Percentiles rank a stretch among this genome's conserved stretches.
These are phyloP conservation scores for Cerceris ruficornis DNA, from an alignment of 2,888 invertebrate genomes.

Conservation along the genomic window DNA sequence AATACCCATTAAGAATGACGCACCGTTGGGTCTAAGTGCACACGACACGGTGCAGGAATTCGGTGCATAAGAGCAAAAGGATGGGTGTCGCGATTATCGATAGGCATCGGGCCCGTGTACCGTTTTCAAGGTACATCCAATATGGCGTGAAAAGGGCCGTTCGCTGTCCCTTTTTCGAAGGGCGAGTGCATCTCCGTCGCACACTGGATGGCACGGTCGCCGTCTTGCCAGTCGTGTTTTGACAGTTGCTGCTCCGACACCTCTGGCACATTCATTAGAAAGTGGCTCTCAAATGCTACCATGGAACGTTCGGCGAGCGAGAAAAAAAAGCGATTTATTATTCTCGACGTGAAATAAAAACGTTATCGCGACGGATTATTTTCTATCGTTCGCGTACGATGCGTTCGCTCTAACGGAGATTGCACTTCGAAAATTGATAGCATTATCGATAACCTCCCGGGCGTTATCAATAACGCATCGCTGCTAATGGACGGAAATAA, in stretches of 20 bases:
- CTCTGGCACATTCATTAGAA: conserved; percentile 80
- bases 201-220: conserved; percentile 60
- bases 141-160: conserved; percentile 72
- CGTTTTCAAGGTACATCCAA: conserved; percentile 70
- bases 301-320: background rate
- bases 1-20: conserved; percentile 37
- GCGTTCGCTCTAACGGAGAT: too few relatives aligned
- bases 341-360: background rate
- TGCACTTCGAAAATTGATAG: background rate
- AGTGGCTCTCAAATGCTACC: conserved; percentile 77
- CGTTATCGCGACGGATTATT: background rate
- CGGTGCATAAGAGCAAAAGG: conserved; percentile 51
- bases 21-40: conserved; percentile 17
- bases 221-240: conserved; percentile 77
- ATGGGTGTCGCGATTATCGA: conserved; percentile 74
- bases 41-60: conserved; percentile 49
- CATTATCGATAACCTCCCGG: background rate
- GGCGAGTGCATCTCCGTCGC: conserved; percentile 59
- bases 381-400: too few relatives aligned
- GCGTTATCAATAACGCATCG: conserved; percentile 10
- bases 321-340: background rate
- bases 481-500: conserved; percentile 12
- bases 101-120: conserved; percentile 71
- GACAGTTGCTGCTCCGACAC: conserved; percentile 82
- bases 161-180: conserved; percentile 47